Percentiles rank a stretch among this genome's conserved stretches.
Evolutionary conservation across 2,797 vertebrate species (phyloP).

Genomic region (Cheirogaleus major): DNA sequence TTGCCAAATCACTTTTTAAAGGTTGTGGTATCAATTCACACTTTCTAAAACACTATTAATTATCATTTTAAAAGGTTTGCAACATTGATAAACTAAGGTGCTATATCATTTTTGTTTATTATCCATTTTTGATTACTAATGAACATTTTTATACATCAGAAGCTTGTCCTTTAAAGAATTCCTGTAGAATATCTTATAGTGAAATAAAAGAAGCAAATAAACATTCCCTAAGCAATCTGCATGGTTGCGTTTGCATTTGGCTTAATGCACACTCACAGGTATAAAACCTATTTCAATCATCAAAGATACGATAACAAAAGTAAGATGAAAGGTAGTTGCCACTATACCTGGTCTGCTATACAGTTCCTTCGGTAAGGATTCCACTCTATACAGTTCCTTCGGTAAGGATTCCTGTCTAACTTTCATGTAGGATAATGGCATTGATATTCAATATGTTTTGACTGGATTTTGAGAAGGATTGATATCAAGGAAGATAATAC

Average conservation of each 20-base stretch:
- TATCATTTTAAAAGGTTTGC: neutral
- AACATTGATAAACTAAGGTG: neutral
- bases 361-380: neutral
- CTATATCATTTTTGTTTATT: neutral
- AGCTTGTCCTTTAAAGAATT: neutral
- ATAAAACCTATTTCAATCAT: neutral
- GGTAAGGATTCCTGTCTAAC: neutral
- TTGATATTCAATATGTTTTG: neutral
- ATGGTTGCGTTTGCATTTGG: neutral
- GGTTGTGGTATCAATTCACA: neutral
- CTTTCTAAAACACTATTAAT: neutral
- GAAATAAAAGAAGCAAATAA: neutral
- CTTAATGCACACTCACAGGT: neutral
- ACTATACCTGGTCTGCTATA: neutral
- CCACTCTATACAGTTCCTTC: neutral
- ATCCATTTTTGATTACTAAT: conserved; percentile 11
- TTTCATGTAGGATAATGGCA: neutral
- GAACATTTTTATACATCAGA: neutral
- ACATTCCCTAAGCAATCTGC: neutral
- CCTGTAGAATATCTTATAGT: neutral
- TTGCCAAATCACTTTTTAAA: neutral
- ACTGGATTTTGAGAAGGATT: conserved; percentile 7
- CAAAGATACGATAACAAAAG: neutral
- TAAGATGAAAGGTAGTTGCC: neutral
- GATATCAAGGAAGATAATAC: neutral